Percentiles rank a stretch among this genome's conserved stretches.
Conservation (phyloP, 1,140 invertebrate genomes). For the Xylocopa sonorina region DNA sequence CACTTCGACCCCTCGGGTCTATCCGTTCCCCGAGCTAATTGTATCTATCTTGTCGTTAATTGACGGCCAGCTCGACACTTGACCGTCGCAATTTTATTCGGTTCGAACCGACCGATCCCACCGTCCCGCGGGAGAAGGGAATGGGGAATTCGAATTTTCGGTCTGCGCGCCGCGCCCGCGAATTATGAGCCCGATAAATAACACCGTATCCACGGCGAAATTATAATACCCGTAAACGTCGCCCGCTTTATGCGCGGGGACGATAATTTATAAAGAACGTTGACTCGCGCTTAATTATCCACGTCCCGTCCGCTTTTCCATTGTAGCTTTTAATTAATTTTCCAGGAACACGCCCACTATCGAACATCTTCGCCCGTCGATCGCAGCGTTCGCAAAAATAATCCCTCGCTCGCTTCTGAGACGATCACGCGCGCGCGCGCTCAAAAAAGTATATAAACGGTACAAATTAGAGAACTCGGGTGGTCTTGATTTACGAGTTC, state of each 20-base stretch:
- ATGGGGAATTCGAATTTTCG: conserved; percentile 21
- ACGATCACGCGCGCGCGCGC: no score
- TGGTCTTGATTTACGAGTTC: conserved; percentile 11
- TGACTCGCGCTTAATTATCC: conserved; percentile 45
- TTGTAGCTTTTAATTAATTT: conserved; percentile 49
- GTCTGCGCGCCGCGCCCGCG: neutral
- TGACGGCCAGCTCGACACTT: conserved; percentile 65
- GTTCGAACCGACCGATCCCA: conserved; percentile 5
- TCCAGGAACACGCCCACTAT: neutral
- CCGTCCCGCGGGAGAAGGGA: neutral
- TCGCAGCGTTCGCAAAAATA: neutral
- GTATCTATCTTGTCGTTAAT: conserved; percentile 71
- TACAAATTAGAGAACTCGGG: neutral
- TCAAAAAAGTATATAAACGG: no score
- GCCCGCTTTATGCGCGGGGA: conserved; percentile 21
- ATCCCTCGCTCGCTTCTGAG: no score
- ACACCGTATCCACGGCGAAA: conserved; percentile 25
- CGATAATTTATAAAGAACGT: conserved; percentile 50
- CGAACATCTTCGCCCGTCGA: conserved; percentile 30
- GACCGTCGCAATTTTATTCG: conserved; percentile 63
- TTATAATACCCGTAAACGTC: conserved; percentile 43
- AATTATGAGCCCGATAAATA: conserved; percentile 46
- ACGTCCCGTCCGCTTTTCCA: conserved; percentile 33
- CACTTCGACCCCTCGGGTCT: conserved; percentile 29
- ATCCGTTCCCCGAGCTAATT: conserved; percentile 63